Evolutionary conservation across 2,888 invertebrate genomes (phyloP).

Genomic region (Eretmocerus hayati): DNA sequence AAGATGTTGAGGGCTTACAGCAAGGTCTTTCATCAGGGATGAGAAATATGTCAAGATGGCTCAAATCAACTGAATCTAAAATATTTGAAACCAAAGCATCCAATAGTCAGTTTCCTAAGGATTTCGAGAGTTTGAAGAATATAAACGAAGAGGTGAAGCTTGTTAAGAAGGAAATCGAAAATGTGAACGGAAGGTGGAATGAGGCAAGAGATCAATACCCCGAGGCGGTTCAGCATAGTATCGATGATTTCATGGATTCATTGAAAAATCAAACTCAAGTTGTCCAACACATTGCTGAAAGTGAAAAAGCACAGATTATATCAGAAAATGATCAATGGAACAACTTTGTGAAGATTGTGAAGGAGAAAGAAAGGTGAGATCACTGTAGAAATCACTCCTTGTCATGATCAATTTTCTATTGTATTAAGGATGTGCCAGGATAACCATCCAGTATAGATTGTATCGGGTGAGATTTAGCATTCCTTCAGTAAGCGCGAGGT

Average conservation of each 20-base stretch:
- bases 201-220: slow-evolving; percentile 34
- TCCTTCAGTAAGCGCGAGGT: no score
- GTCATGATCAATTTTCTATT: no score
- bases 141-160: slow-evolving; percentile 61
- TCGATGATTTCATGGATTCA: slow-evolving; percentile 54
- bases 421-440: no score
- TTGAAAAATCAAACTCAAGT: slow-evolving; percentile 63
- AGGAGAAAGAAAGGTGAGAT: slow-evolving; percentile 52
- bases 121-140: slow-evolving; percentile 49
- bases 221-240: slow-evolving; percentile 48
- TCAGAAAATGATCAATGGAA: slow-evolving; percentile 63
- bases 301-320: slow-evolving; percentile 51
- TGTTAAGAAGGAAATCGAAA: slow-evolving; percentile 60
- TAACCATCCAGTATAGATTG: no score
- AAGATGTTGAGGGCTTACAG: slow-evolving; percentile 53
- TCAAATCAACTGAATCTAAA: slow-evolving; percentile 77
- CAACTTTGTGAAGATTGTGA: slow-evolving; percentile 60
- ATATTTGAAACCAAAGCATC: slow-evolving; percentile 51
- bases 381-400: no score
- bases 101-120: slow-evolving; percentile 30
- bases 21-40: slow-evolving; percentile 67
- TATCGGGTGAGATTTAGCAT: no score
- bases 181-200: slow-evolving; percentile 56
- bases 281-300: slow-evolving; percentile 61
- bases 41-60: slow-evolving; percentile 75